A percentile compares a stretch with the other conserved stretches of the same genome.
Conservation (phyloP, 2,113 vertebrate genomes). For the Otis tarda region DNA sequence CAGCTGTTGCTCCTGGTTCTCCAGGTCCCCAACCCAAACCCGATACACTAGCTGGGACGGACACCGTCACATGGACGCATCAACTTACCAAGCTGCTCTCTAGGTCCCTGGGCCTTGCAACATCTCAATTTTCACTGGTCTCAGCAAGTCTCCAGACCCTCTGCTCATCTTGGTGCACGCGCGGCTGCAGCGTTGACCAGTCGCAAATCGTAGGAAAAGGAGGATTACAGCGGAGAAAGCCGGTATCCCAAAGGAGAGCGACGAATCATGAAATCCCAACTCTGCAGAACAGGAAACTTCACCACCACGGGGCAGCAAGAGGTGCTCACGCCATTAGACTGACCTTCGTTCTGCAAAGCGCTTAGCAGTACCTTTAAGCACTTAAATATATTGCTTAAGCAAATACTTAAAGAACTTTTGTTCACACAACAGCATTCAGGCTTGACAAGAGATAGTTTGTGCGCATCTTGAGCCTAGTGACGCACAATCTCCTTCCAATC, state of each 20-base stretch:
- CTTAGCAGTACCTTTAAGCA: neutral
- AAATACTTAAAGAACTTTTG: neutral
- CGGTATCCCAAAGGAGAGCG: neutral
- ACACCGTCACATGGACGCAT: neutral
- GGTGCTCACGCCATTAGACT: neutral
- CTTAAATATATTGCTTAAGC: neutral
- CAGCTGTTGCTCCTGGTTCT: neutral
- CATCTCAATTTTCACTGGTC: neutral
- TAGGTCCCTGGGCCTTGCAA: neutral
- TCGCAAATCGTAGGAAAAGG: neutral
- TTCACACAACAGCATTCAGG: neutral
- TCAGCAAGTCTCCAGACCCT: neutral
- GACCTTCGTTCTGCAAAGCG: neutral
- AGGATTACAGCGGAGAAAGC: neutral
- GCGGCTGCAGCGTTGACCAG: neutral
- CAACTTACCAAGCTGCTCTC: neutral
- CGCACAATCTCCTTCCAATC: neutral
- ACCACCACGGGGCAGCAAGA: neutral
- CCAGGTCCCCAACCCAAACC: neutral
- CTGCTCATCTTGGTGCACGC: neutral
- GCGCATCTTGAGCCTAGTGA: neutral
- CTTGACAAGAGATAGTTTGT: neutral
- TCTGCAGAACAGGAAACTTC: neutral
- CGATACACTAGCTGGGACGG: rapidly evolving
- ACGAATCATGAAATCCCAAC: neutral